Base-by-base conservation (phyloP, 2,797 vertebrate genomes). In the Trematomus bernacchii region DNA sequence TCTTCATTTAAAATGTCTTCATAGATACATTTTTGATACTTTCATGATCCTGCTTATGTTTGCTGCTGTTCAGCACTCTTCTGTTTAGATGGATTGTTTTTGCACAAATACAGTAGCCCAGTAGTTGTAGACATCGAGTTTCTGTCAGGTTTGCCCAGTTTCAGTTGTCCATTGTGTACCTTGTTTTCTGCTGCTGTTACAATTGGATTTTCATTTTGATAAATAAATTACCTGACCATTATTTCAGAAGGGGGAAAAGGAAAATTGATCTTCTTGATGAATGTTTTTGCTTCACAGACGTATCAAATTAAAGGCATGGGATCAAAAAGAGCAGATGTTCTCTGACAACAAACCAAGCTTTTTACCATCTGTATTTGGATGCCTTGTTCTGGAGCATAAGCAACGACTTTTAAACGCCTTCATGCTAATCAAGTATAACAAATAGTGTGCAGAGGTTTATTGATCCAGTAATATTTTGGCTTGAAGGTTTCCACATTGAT, bases 201-300 rank as follows among this genome's bases (percentile, higher is more conserved):
- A 69, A 86, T 55, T 74, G 23, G 68, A 77, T 87, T 85, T 72
- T 37, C 43, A 12, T 58, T 27, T 11, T 5, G 66, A 55, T 83
- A 71, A 87, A 82, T 33, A 65, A 65, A 79, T 72, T 23, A 73
- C 19, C 7, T 0, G 7, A 48, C 47, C 60, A n/a, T 61, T 59
- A 40, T 69, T 76, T 74, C 62, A 68, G 10, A 51, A 21, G 6
- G 33, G 10, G 37, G 19, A 19, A 43, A 76, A 16, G 23, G 16
- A 48, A 76, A 80, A 79, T 71, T 1, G 11, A 67, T 80, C 7
- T 48, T 66, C 9, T 53, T 33, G 53, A 73, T 48, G 11, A 84
- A 50, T 73, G 60, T 44, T 54, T 75, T 61, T 69, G 19, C 16
- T 18, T 43, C 10, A 48, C 21, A 60, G 42, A 62, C 15, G 6